These are phyloP conservation scores for Chionoecetes opilio DNA, from an alignment of 1,140 invertebrate species.

Conservation along the genomic window DNA sequence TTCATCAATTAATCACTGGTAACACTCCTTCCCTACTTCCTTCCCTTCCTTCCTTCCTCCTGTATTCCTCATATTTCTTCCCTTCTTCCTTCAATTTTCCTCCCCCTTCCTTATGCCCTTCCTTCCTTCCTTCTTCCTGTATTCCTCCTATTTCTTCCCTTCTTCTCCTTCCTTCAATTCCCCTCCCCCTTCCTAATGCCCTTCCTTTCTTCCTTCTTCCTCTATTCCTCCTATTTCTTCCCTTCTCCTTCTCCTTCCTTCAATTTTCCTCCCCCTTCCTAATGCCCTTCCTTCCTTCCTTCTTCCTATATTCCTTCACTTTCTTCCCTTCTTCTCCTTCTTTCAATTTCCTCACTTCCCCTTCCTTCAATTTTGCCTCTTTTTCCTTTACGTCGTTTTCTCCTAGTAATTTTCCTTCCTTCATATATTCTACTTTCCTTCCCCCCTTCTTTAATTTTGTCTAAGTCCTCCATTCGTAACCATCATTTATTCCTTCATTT, in stretches of 20 bases:
- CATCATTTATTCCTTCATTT: not conserved
- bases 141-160: not conserved
- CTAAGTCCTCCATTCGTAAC: not conserved
- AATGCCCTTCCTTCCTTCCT: not conserved
- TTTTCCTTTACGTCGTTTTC: not conserved
- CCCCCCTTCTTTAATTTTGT: not conserved
- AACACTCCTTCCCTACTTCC: not conserved
- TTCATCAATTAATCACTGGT: not conserved
- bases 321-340: not conserved
- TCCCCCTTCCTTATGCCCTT: not conserved
- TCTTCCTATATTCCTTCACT: not conserved
- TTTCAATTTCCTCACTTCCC: not conserved
- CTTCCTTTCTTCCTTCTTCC: not conserved
- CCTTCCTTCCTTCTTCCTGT: not conserved
- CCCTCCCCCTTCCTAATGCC: not conserved
- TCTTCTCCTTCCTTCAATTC: not conserved
- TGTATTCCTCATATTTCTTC: too few species aligned
- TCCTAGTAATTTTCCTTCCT: not conserved
- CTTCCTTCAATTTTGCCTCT: not conserved
- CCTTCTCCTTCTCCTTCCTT: not conserved
- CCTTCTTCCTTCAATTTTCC: not conserved
- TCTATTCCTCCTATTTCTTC: not conserved
- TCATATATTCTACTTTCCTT: not conserved
- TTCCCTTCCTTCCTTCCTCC: not conserved
- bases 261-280: not conserved